Evolutionary conservation across 2,113 vertebrate species (phyloP), one percentile per base, ranked within the genome.

Genomic region (Hemibagrus wyckioides): DNA sequence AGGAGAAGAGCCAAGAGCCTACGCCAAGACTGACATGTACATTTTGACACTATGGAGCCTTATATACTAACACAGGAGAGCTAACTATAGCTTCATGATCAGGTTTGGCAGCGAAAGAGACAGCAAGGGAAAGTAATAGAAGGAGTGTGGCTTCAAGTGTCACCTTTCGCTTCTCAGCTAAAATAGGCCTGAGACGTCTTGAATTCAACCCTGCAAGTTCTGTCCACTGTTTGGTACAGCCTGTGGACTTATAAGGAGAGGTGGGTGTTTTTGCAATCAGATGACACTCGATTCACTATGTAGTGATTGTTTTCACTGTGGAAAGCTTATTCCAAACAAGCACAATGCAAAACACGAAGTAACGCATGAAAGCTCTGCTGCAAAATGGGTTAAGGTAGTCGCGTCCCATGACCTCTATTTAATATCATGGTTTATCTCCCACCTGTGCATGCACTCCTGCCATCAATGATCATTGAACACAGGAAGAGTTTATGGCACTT

Each of bases 81-180:
- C 95, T 96, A 96, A 95, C 93, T 95, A 94, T 96, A 96, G 94
- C 90, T 91, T 63, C 91, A 85, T 87, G 93, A 92, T 94, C 94
- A 95, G 93, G 94, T 95, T 95, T 95, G 94, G 94, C 92, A 91
- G 93, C 92, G 92, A 94, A 94, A 93, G 87, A 92, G 80, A 76
- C 94, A 92, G 90, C 92, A 75, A 89, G 91, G 82, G 91, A 93
- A 91, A 92, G 92, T 91, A 94, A 93, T 88, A 92, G 85, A 93
- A 90, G 93, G 93, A 92, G 93, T 83, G 25, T 93, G 91, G 71
- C 69, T 19, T 86, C 84, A 17, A 33, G n/a, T 92, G 91, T 96
- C 92, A 7, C 89, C 85, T 95, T 94, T 93, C 95, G 39, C 65
- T 86, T 61, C 82, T 80, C 77, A 80, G 85, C 93, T 93, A 94